A percentile compares a stretch with the other conserved stretches of the same genome.
These are phyloP conservation scores for Drosophila pseudoobscura DNA, from an alignment of 1,140 invertebrate species.

Conservation along the genomic window DNA sequence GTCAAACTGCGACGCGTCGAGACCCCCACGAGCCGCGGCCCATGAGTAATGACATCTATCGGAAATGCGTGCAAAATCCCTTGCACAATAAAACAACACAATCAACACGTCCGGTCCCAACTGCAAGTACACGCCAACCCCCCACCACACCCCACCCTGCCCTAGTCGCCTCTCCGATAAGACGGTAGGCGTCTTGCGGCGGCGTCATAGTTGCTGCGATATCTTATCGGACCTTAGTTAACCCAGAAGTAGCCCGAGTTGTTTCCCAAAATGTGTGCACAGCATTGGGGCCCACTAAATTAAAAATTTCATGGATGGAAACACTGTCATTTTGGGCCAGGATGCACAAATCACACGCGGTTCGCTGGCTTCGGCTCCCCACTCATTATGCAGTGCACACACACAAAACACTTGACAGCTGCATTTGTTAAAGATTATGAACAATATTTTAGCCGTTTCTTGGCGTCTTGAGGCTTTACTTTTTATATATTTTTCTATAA, in stretches of 20 bases:
- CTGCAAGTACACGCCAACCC: conserved; percentile 6
- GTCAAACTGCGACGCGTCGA: conserved; percentile 4
- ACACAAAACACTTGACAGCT: conserved; percentile 59
- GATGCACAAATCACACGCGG: conserved; percentile 46
- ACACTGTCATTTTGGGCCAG: conserved; percentile 45
- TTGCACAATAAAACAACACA: conserved; percentile 25
- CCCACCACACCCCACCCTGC: neutral
- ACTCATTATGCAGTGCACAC: conserved; percentile 31
- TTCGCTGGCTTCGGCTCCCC: neutral
- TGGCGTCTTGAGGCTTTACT: neutral
- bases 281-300: conserved; percentile 42
- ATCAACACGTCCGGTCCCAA: conserved; percentile 54
- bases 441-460: conserved; percentile 46
- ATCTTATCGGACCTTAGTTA: conserved; percentile 72
- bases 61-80: conserved; percentile 72
- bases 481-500: conserved; percentile 64
- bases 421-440: conserved; percentile 64
- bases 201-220: conserved; percentile 44
- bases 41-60: conserved; percentile 60
- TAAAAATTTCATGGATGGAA: conserved; percentile 37
- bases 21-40: neutral
- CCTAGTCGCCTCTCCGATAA: conserved; percentile 51
- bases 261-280: conserved; percentile 18
- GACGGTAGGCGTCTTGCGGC: conserved; percentile 18
- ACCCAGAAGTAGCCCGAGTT: conserved; percentile 35